Base-by-base conservation (phyloP, 2,797 vertebrate species). In the Podargus strigoides region DNA sequence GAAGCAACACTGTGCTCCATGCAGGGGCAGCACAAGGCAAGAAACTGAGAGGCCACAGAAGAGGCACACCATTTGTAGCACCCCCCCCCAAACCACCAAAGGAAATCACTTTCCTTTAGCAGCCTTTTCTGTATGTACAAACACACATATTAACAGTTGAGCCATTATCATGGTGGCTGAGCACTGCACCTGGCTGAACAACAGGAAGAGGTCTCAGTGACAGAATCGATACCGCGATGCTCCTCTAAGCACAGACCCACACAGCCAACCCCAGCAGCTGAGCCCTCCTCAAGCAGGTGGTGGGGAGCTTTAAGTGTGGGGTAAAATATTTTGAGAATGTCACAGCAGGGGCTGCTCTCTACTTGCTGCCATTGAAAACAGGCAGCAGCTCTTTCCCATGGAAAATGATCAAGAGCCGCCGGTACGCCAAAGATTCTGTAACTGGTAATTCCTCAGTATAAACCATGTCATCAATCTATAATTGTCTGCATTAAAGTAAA, bases 401-500 rank as follows among this genome's bases (percentile, higher is more conserved):
- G 42, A 77, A 83, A 93, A 42, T 7, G 14, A 69, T 11, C 21
- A 26, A 5, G 78, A 60, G 85, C 62, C 41, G 63, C 58, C 62
- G 24, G 76, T 4, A 19, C 10, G 2, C 16, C 6, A 34, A 60
- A 67, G 73, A 66, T 37, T 42, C 87, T 79, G 53, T 10, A 70
- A 76, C 58, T 69, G 44, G 55, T 52, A 60, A 78, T 78, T 82
- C 94, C 92, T 74, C 66, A 10, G 50, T 1, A 79, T 26, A 55
- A 95, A 87, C 81, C 5, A 24, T 80, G 91, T 41, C 88, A 85
- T 87, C 89, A 30, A 89, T 64, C 95, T 94, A 37, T 86, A 90
- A 90, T 14, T 90, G 94, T 76, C 89, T 59, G 85, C 32, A 10
- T 55, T 67, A 42, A 79, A 87, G 77, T 12, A 34, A 93, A 85